Percentiles rank a stretch among this genome's conserved stretches.
Conservation (phyloP, 2,113 vertebrate species). For the Monopterus albus region DNA sequence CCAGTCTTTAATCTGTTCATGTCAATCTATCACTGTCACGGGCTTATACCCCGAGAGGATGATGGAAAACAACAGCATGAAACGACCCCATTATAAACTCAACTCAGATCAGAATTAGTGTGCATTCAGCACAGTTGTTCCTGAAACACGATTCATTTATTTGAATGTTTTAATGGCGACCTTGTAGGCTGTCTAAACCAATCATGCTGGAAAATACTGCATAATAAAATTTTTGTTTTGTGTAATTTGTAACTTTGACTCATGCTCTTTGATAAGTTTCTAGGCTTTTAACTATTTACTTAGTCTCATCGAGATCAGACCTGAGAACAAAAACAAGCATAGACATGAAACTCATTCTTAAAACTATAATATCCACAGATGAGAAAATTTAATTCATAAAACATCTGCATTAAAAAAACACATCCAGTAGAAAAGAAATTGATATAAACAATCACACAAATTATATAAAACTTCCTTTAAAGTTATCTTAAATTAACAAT, state of each 20-base stretch:
- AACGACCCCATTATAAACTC: slow-evolving; percentile 10
- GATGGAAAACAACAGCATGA: slow-evolving; percentile 39
- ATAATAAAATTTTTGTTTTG: no score
- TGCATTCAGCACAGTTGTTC: neutral
- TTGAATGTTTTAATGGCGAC: neutral
- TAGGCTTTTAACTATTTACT: no score
- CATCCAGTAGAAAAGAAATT: no score
- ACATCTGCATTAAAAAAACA: no score
- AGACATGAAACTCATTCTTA: no score
- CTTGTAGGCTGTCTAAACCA: neutral
- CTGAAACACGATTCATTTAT: neutral
- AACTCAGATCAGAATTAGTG: slow-evolving; percentile 2
- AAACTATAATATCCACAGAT: no score
- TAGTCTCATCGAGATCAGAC: no score
- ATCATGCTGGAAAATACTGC: neutral
- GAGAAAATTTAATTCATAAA: no score
- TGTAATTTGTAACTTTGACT: neutral
- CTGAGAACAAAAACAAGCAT: no score
- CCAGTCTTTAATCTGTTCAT: slow-evolving; percentile 59
- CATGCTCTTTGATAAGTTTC: neutral
- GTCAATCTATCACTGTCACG: slow-evolving; percentile 63
- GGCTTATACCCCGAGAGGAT: neutral
- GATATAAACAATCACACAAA: no score
- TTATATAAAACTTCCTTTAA: no score
- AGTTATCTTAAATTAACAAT: no score